phyloP scores from a whole-genome alignment of 2,888 invertebrate genomes.

The Caenorhabditis drosophilae region DNA sequence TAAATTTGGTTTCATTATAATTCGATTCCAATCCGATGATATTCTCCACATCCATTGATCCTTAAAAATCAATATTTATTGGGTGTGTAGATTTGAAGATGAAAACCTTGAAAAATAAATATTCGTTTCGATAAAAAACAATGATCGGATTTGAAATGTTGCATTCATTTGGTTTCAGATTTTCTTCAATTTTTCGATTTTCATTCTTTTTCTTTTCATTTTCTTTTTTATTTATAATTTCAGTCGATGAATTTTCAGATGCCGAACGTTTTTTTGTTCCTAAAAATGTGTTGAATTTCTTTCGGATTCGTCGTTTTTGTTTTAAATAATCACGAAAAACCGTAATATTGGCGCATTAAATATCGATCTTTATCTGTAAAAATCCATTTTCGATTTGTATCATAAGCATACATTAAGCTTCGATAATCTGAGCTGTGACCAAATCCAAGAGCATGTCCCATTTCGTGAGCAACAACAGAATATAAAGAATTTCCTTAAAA shows the following conservation, averaged over 20 bases:
- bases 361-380: conserved; percentile 31
- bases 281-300: not conserved
- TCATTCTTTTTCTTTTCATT: no score
- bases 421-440: conserved; percentile 26
- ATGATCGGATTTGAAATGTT: conserved; percentile 28
- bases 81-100: not conserved
- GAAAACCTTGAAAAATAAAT: conserved; percentile 30
- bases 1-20: conserved; percentile 13
- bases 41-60: conserved; percentile 34
- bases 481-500: conserved; percentile 21
- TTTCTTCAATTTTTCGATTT: no score
- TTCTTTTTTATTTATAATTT: conserved; percentile 13
- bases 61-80: conserved; percentile 3
- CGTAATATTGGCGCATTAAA: conserved; percentile 22
- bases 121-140: conserved; percentile 29
- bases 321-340: not conserved
- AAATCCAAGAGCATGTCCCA: conserved; percentile 40
- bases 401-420: conserved; percentile 36
- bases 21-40: conserved; percentile 15
- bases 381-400: conserved; percentile 18
- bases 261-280: no score
- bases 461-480: conserved; percentile 35
- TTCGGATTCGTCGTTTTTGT: no score
- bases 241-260: not conserved
- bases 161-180: conserved; percentile 25